Percentiles rank a stretch among this genome's conserved stretches.
Conservation (phyloP, 1,140 invertebrate species). For the Thaumetopoea pityocampa region DNA sequence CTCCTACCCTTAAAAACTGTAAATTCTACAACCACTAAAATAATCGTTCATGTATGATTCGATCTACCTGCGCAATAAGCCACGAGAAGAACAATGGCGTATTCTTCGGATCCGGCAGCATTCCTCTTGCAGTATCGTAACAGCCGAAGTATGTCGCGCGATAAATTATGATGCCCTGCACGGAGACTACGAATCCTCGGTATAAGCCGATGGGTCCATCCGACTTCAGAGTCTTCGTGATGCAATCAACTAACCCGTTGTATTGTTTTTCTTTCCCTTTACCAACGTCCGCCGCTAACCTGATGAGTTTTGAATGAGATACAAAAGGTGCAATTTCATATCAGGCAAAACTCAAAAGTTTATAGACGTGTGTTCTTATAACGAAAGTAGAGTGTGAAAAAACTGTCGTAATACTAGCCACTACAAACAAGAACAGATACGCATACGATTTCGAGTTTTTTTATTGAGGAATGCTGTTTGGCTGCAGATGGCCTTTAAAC, state of each 20-base stretch:
- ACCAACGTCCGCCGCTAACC: conserved; percentile 89
- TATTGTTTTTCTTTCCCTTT: conserved; percentile 89
- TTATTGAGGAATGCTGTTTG: too few species aligned
- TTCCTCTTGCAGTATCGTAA: conserved; percentile 93
- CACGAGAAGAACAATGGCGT: conserved; percentile 87
- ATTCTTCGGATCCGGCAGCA: conserved; percentile 89
- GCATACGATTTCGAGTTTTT: too few species aligned
- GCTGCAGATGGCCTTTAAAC: too few species aligned
- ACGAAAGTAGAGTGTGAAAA: too few species aligned
- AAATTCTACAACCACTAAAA: too few species aligned
- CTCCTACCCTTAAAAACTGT: too few species aligned
- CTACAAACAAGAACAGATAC: too few species aligned
- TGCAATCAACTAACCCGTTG: conserved; percentile 88
- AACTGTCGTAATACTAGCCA: too few species aligned
- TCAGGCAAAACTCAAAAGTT: too few species aligned
- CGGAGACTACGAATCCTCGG: conserved; percentile 93
- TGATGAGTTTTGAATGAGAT: conserved; percentile 52
- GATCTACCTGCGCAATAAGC: conserved; percentile 86
- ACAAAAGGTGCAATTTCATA: conserved; percentile 1
- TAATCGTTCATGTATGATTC: not conserved
- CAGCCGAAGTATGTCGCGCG: conserved; percentile 95
- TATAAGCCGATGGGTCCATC: conserved; percentile 91
- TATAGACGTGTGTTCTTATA: too few species aligned
- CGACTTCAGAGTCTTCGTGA: conserved; percentile 88
- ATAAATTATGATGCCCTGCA: conserved; percentile 92